Conservation (phyloP, 1,140 invertebrate species). For the Octopus sinensis region DNA sequence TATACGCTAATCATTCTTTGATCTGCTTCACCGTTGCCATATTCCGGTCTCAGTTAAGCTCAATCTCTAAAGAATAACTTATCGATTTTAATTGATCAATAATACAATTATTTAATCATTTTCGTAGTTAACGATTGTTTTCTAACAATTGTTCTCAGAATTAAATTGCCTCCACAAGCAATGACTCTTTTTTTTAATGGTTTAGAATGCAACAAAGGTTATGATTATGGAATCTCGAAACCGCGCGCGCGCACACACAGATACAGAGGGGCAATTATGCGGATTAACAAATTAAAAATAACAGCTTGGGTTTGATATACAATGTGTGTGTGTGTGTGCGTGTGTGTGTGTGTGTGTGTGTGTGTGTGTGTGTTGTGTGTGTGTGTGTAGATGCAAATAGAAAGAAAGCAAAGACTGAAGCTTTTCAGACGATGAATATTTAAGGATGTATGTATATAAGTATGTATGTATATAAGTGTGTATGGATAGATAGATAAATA, state of each 20-base stretch:
- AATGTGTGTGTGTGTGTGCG: slow-evolving; percentile 18
- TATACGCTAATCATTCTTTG: not conserved
- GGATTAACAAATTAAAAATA: not conserved
- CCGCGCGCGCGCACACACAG: slow-evolving; percentile 1
- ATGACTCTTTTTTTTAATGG: no score
- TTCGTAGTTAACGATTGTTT: not conserved
- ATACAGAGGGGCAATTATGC: not conserved
- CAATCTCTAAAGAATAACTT: no score
- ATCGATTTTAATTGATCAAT: not conserved
- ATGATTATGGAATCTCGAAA: no score
- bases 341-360: slow-evolving; percentile 23
- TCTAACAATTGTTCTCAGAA: not conserved
- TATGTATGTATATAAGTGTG: no score
- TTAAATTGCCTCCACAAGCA: no score
- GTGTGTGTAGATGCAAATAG: not conserved
- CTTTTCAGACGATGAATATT: no score
- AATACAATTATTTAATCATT: not conserved
- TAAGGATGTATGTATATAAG: no score
- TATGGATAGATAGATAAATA: no score
- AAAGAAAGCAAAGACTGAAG: not conserved
- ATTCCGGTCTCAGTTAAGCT: no score
- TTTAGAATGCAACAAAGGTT: no score
- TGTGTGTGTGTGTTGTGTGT: slow-evolving; percentile 19
- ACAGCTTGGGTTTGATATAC: no score
- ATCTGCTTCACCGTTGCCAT: no score